Conservation (phyloP, 2,797 vertebrate species). For the Cuculus canorus region DNA sequence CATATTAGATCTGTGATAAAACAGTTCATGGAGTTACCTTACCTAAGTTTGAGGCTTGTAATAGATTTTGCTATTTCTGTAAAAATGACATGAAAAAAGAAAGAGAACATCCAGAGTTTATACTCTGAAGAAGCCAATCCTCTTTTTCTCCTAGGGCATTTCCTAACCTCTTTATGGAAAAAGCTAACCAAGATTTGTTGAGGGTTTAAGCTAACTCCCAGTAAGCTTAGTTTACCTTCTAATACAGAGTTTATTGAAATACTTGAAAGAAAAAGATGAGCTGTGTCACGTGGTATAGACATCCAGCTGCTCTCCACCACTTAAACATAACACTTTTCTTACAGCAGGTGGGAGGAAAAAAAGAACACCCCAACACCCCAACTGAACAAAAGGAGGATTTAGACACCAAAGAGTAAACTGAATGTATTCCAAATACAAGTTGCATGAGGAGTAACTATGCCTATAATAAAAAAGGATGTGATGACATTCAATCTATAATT, state of each 20-base stretch:
- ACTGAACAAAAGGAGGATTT: not conserved
- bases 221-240: not conserved
- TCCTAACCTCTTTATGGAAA: not conserved
- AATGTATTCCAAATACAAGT: not conserved
- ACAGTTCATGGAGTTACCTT: not conserved
- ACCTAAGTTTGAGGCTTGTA: not conserved
- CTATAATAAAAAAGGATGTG: not conserved
- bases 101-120: not conserved
- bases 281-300: not conserved
- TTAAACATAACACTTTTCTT: not conserved
- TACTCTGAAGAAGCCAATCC: not conserved
- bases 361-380: not conserved
- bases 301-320: not conserved
- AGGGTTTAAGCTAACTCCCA: not conserved
- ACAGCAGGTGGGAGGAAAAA: not conserved
- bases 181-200: not conserved
- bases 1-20: not conserved
- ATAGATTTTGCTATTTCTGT: not conserved
- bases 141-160: not conserved
- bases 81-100: not conserved
- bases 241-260: not conserved
- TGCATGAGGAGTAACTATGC: not conserved
- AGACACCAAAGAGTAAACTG: not conserved
- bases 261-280: not conserved
- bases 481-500: not conserved